These are phyloP conservation scores for Leptinotarsa texana DNA, from an alignment of 1,140 invertebrate species.

Conservation along the genomic window DNA sequence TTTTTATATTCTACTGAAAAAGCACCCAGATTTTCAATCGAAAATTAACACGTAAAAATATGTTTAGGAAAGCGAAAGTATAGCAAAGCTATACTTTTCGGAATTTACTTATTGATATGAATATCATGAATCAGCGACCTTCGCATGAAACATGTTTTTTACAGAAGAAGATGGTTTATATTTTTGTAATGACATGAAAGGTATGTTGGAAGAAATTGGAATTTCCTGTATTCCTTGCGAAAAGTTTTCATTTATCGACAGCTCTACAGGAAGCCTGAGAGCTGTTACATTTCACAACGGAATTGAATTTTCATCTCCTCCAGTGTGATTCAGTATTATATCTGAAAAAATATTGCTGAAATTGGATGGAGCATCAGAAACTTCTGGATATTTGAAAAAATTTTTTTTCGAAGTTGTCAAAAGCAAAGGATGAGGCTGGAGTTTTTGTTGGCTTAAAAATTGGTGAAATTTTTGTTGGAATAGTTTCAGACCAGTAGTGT, in stretches of 20 bases:
- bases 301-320: conserved; percentile 47
- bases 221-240: conserved; percentile 34
- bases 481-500: no score
- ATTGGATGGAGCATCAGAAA: conserved; percentile 2
- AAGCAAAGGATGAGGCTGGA: conserved; percentile 25
- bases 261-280: conserved; percentile 47
- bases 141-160: conserved; percentile 16
- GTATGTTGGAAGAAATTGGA: conserved; percentile 25
- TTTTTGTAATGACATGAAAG: conserved; percentile 23
- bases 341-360: conserved; percentile 53
- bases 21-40: no score
- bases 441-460: conserved; percentile 1
- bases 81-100: conserved; percentile 45
- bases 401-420: conserved; percentile 19
- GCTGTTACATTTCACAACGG: conserved; percentile 51
- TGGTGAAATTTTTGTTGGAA: no score
- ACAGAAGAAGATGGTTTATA: not conserved
- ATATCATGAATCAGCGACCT: not conserved
- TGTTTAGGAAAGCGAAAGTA: no score
- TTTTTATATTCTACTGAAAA: no score
- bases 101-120: not conserved
- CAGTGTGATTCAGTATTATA: conserved; percentile 47
- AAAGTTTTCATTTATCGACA: conserved; percentile 49
- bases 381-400: conserved; percentile 17
- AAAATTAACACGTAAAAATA: no score